These are phyloP conservation scores for Gari tellinella DNA, from an alignment of 2,888 invertebrate genomes.

Conservation along the genomic window DNA sequence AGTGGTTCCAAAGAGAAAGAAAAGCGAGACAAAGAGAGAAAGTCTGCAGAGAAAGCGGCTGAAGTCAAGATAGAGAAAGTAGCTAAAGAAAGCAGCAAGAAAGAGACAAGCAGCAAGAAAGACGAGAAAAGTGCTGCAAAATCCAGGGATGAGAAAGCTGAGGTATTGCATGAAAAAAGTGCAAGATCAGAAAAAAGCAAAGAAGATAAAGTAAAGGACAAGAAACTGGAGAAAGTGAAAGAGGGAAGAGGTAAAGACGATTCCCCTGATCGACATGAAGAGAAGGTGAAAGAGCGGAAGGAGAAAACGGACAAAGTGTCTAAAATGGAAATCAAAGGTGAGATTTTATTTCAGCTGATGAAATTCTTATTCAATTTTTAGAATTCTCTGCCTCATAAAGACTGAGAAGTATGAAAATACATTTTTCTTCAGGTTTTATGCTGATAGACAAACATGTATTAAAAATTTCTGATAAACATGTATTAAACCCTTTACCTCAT, in stretches of 20 bases:
- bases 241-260: slow-evolving; percentile 50
- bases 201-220: slow-evolving; percentile 39
- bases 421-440: too few relatives aligned
- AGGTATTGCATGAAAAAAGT: slow-evolving; percentile 25
- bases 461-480: too few relatives aligned
- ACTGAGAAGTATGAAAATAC: too few relatives aligned
- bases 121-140: slow-evolving; percentile 22
- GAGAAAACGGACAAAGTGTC: not conserved
- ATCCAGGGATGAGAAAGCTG: slow-evolving; percentile 37
- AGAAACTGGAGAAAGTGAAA: slow-evolving; percentile 27
- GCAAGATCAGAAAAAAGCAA: slow-evolving; percentile 24
- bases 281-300: slow-evolving; percentile 57
- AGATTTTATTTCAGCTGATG: too few relatives aligned
- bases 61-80: slow-evolving; percentile 22
- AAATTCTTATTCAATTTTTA: too few relatives aligned
- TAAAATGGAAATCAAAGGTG: too few relatives aligned
- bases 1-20: slow-evolving; percentile 40
- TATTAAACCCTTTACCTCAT: too few relatives aligned
- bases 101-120: slow-evolving; percentile 34
- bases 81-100: slow-evolving; percentile 30
- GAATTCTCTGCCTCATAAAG: too few relatives aligned
- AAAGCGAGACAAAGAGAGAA: slow-evolving; percentile 41
- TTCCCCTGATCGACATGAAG: not conserved
- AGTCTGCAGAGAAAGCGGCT: slow-evolving; percentile 25
- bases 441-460: too few relatives aligned